phyloP scores from a whole-genome alignment of 30 jellyfish, hydroid and myxozoan species.

The Phacellophora camtschatica region DNA sequence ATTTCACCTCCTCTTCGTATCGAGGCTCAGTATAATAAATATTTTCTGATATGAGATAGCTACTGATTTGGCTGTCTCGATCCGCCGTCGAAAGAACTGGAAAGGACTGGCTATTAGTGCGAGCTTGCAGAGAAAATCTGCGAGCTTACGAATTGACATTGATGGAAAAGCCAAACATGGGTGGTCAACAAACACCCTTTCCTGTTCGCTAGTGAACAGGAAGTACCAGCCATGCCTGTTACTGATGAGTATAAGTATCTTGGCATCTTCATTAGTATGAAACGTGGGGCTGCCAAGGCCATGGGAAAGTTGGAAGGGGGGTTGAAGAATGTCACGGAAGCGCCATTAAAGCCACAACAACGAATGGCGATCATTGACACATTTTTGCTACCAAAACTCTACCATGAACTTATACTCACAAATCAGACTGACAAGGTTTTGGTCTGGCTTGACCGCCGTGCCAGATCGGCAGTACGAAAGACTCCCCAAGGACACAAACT shows the following conservation, averaged over 20 bases:
- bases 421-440: not conserved
- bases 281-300: no score
- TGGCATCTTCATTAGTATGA: no score
- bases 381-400: not conserved
- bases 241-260: not conserved
- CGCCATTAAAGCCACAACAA: not conserved
- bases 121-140: not conserved
- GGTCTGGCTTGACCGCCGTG: not conserved
- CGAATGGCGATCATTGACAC: not conserved
- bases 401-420: not conserved
- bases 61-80: no score
- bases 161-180: constrained; percentile 13
- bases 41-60: no score
- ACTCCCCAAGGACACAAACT: not conserved
- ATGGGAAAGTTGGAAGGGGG: not conserved
- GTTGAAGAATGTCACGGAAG: not conserved
- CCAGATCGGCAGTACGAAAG: not conserved
- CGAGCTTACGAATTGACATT: not conserved
- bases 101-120: not conserved
- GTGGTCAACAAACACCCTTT: no score
- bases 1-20: no score
- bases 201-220: not conserved
- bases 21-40: no score
- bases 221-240: not conserved
- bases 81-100: no score